These are phyloP conservation scores for Agrochola circellaris DNA, from an alignment of 2,888 invertebrate species.

Conservation along the genomic window DNA sequence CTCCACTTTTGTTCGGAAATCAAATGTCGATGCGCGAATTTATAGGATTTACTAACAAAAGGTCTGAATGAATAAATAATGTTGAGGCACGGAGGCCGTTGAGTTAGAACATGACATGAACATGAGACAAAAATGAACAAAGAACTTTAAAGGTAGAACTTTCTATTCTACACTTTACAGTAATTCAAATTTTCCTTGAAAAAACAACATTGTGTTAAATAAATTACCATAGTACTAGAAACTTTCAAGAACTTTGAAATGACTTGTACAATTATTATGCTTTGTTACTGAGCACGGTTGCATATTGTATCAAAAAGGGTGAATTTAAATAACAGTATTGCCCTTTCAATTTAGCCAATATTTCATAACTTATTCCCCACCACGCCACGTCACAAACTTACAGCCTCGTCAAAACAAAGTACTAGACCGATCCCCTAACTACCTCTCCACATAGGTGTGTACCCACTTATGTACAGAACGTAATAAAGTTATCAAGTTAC, in stretches of 20 bases:
- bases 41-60: slow-evolving; percentile 54
- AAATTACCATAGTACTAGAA: not conserved
- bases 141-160: not conserved
- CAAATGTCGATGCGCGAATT: slow-evolving; percentile 52
- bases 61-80: slow-evolving; percentile 37
- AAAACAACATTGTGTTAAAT: not conserved
- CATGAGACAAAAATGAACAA: not conserved
- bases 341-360: slow-evolving; percentile 8
- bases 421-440: slow-evolving; percentile 26
- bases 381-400: slow-evolving; percentile 20
- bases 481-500: slow-evolving; percentile 65
- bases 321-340: not conserved
- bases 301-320: not conserved
- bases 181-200: not conserved
- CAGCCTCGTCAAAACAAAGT: slow-evolving; percentile 27
- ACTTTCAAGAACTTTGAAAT: not conserved
- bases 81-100: not conserved
- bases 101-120: slow-evolving; percentile 15
- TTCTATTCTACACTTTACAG: not conserved
- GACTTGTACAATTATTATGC: not conserved
- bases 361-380: slow-evolving; percentile 12
- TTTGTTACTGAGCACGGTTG: not conserved
- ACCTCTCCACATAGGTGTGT: slow-evolving; percentile 21
- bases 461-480: slow-evolving; percentile 16
- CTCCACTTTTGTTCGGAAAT: slow-evolving; percentile 53